A percentile compares a stretch with the other conserved stretches of the same genome.
Conservation (phyloP, 2,888 invertebrate genomes). For the Leucophenga montana region DNA sequence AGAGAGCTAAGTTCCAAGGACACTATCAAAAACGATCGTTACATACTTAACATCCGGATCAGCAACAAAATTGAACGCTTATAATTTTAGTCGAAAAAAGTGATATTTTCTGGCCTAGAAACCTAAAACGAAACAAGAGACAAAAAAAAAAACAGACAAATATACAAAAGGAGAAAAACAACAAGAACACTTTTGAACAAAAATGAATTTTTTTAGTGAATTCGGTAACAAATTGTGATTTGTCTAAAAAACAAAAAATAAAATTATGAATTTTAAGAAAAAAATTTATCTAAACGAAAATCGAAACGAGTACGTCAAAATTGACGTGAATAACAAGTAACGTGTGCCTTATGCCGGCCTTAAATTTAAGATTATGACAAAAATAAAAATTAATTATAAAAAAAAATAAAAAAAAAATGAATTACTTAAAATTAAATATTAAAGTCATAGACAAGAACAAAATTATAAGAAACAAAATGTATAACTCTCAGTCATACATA, state of each 20-base stretch:
- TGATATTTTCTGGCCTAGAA: too few relatives aligned
- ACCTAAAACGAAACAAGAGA: slow-evolving; percentile 35
- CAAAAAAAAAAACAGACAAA: slow-evolving; percentile 30
- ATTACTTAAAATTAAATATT: too few relatives aligned
- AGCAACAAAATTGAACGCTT: too few relatives aligned
- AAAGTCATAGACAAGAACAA: too few relatives aligned
- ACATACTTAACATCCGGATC: not conserved
- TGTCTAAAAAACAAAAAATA: not conserved
- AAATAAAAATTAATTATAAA: slow-evolving; percentile 29
- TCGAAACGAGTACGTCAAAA: too few relatives aligned
- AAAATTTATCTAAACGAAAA: too few relatives aligned
- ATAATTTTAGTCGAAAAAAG: too few relatives aligned
- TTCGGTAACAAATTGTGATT: slow-evolving; percentile 22
- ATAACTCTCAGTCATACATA: too few relatives aligned
- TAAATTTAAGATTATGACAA: slow-evolving; percentile 60
- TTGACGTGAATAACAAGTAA: slow-evolving; percentile 43
- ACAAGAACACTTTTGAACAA: not conserved
- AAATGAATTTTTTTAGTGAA: slow-evolving; percentile 1
- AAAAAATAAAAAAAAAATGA: not conserved
- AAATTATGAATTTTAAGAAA: not conserved
- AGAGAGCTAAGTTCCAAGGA: too few relatives aligned
- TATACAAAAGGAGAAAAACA: too few relatives aligned
- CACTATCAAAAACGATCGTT: too few relatives aligned
- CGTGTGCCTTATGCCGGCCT: slow-evolving; percentile 70
- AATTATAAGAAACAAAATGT: too few relatives aligned